phyloP scores from a whole-genome alignment of 64 coral and sea anemone species.

The Orbicella faveolata region DNA sequence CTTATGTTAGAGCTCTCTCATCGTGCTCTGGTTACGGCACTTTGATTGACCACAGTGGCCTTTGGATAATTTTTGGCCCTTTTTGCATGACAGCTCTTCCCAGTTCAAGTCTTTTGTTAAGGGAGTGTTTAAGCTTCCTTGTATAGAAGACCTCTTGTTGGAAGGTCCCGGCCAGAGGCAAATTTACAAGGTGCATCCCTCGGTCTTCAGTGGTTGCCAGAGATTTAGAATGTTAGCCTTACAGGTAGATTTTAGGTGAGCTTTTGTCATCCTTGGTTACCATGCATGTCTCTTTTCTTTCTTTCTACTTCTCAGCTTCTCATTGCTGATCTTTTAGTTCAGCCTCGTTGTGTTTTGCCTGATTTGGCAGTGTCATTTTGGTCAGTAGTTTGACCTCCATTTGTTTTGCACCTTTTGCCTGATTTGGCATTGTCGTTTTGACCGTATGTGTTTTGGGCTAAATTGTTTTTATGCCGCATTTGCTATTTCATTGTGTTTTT shows the following conservation, averaged over 20 bases:
- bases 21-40: not conserved
- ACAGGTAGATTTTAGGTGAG: conserved; percentile 5
- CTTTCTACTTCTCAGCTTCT: not conserved
- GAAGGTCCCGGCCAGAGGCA: not conserved
- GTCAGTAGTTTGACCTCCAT: not conserved
- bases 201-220: not conserved
- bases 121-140: too few species aligned
- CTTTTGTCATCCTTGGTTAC: not conserved
- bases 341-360: not conserved
- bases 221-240: conserved; percentile 17
- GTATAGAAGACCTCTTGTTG: too few species aligned
- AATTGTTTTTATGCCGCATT: too few species aligned
- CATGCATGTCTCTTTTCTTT: too few species aligned
- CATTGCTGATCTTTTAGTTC: not conserved
- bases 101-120: too few species aligned
- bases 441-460: too few species aligned
- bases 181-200: not conserved
- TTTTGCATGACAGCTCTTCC: too few species aligned
- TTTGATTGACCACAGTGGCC: not conserved
- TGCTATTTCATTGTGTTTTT: too few species aligned
- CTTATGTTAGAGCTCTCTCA: not conserved
- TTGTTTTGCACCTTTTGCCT: not conserved
- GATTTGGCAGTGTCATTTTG: not conserved
- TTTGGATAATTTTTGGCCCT: not conserved
- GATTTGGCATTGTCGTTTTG: not conserved